Conservation (phyloP, 2,113 vertebrate species). For the Seriola dumerili region DNA sequence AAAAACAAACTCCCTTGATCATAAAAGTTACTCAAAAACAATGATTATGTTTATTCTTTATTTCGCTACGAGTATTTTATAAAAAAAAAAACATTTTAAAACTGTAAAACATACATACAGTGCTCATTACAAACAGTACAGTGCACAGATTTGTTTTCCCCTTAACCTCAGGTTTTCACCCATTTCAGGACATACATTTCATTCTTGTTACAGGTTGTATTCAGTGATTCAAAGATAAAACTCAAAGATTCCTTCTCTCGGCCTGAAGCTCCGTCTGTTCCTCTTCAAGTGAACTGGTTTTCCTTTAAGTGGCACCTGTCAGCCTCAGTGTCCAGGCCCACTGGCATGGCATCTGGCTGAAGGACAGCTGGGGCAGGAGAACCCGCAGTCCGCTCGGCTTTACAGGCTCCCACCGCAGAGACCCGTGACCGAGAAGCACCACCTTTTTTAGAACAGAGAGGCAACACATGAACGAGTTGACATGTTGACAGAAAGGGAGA, state of each 20-base stretch:
- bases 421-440: conserved; percentile 85
- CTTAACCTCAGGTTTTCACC: background rate
- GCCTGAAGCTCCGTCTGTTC: conserved; percentile 10
- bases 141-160: background rate
- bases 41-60: background rate
- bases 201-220: background rate
- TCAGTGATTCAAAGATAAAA: background rate
- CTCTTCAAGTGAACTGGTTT: conserved; percentile 15
- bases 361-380: conserved; percentile 83
- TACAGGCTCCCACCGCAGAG: conserved; percentile 85
- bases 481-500: background rate
- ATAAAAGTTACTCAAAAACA: background rate
- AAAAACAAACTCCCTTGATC: background rate
- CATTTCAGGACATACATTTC: background rate
- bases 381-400: conserved; percentile 85
- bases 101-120: background rate
- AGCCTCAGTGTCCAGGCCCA: conserved; percentile 94
- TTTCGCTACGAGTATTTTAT: background rate
- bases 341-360: conserved; percentile 86
- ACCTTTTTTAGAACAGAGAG: conserved; percentile 85
- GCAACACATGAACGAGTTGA: background rate
- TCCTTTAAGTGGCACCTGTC: conserved; percentile 74
- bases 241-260: background rate
- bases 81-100: background rate
- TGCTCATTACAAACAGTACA: background rate